Evolutionary conservation across 2,888 invertebrate species (phyloP), one percentile per base, ranked within the genome.

Genomic region (Drosophila yooni): DNA sequence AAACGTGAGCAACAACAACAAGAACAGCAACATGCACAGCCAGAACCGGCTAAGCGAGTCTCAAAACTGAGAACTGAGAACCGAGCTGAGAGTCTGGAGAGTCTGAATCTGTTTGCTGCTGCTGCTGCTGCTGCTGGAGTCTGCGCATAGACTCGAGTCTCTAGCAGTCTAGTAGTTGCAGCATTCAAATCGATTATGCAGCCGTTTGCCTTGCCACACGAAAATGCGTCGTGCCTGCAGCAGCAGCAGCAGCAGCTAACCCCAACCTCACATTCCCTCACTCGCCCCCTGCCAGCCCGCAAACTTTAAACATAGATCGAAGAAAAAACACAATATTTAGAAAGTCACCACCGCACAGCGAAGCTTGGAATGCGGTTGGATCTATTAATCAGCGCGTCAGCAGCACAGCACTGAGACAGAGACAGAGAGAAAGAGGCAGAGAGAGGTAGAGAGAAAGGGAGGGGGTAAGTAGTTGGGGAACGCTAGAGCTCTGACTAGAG

Each of bases 11-110:
- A 57, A 64, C 62, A 72, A 58, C 82, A 81, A 54, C 72, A 75
- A 60, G 61, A 84, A 61, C 70, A 76, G 67, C 79, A 83, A 66
- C 72, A 79, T 67, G 46, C 67, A 61, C 67, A 61, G 38, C 18
- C 77, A 89, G 91, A 91, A 90, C 91, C 88, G 89, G 91, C 91
- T 87, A 75, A 90, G 81, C 89, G 88, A 85, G 91, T 90, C 82
- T 82, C 62, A 65, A 68, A 48, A 48, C 50, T 50, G 52, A 71
- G 65, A 54, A 61, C 52, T 38, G 58, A 70, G 31, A 38, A 36
- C 29, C 21, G 34, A 46, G 34, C 29, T 27, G 54, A 58, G 59
- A 25, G 21, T 29, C 13, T 7, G 51, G 56, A 71, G 56, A 40
- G 31, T 60, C 25, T 46, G 54, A 50, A 31, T 70, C 81, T 81